Percentiles rank a stretch among this genome's conserved stretches.
These are phyloP conservation scores for Cettia cetti DNA, from an alignment of 2,113 vertebrate genomes.

Conservation along the genomic window DNA sequence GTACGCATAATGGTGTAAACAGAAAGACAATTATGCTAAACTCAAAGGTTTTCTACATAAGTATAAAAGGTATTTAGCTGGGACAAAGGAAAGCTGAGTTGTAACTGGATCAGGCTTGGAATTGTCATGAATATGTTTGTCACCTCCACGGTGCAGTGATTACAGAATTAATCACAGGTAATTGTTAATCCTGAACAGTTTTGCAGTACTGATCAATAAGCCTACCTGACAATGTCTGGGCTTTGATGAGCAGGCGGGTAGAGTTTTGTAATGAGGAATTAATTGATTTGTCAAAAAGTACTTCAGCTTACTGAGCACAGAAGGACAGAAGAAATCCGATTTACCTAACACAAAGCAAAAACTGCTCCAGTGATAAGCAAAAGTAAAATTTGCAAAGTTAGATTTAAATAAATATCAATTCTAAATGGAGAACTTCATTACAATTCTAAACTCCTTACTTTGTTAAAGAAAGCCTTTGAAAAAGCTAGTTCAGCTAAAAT, in stretches of 20 bases:
- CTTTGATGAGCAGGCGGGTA: neutral
- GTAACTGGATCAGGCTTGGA: neutral
- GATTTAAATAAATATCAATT: neutral
- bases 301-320: neutral
- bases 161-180: neutral
- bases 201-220: neutral
- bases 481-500: neutral
- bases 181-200: neutral
- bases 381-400: neutral
- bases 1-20: accelerated
- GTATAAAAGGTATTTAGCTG: neutral
- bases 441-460: neutral
- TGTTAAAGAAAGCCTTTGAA: neutral
- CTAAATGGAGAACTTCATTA: neutral
- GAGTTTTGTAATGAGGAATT: neutral
- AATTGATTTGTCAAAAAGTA: neutral
- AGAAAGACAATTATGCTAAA: neutral
- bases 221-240: neutral
- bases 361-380: neutral
- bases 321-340: neutral
- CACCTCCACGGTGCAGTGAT: neutral
- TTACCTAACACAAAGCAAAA: neutral
- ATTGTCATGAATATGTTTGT: neutral
- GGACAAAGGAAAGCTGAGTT: neutral
- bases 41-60: neutral